Percentiles rank a stretch among this genome's conserved stretches.
Evolutionary conservation across 2,797 vertebrate species (phyloP).

Genomic region (Prunella strophiata): DNA sequence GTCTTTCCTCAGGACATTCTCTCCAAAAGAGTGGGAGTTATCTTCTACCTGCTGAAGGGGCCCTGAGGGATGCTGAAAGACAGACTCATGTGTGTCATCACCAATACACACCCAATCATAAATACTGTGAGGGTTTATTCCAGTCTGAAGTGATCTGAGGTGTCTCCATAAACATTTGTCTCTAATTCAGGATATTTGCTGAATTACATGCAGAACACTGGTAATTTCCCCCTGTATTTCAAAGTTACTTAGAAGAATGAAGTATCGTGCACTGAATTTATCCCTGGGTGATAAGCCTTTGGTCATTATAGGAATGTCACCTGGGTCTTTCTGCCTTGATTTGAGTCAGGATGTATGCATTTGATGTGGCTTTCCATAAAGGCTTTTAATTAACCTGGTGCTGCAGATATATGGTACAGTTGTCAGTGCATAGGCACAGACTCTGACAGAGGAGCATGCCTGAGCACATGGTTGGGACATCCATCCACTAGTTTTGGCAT

Average conservation of each 20-base stretch:
- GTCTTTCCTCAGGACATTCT: neutral
- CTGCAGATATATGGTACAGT: neutral
- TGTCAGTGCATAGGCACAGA: neutral
- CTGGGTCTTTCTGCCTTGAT: neutral
- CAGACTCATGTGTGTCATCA: neutral
- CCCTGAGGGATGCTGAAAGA: neutral
- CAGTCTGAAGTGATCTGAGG: neutral
- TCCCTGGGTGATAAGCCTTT: neutral
- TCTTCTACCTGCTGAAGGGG: neutral
- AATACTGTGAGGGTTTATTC: neutral
- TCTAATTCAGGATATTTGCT: neutral
- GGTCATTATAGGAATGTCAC: neutral
- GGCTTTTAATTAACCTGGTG: neutral
- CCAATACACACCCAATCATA: neutral
- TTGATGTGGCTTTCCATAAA: neutral
- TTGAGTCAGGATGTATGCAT: neutral
- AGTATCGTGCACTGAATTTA: neutral
- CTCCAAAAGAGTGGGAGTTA: neutral
- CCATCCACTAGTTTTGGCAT: neutral
- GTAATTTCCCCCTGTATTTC: neutral
- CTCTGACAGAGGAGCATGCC: neutral
- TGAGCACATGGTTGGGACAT: neutral
- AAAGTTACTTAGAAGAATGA: neutral
- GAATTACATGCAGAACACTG: neutral
- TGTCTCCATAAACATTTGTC: neutral